A percentile compares a stretch with the other conserved stretches of the same genome.
Evolutionary conservation across 1,140 invertebrate genomes (phyloP).

Genomic region (Pogonognathellus flavescens): DNA sequence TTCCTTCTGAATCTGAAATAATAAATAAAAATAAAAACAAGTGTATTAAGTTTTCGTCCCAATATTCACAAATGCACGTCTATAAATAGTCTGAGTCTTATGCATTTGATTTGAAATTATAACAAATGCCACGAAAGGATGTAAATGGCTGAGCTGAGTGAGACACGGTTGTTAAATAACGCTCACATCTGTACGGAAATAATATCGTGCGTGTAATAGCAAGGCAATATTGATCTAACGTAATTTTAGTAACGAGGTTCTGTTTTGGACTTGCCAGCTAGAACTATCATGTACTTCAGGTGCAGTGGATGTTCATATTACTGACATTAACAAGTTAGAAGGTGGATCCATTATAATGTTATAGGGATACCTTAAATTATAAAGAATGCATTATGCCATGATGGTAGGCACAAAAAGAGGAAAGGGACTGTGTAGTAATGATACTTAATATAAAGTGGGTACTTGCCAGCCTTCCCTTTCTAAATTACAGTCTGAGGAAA

Average conservation of each 20-base stretch:
- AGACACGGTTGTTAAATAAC: neutral
- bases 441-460: constrained; percentile 49
- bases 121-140: too few relatives aligned
- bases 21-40: too few relatives aligned
- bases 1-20: too few relatives aligned
- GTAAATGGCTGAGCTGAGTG: too few relatives aligned
- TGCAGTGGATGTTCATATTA: neutral
- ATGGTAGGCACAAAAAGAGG: neutral
- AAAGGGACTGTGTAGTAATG: constrained; percentile 44
- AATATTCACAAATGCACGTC: too few relatives aligned
- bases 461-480: constrained; percentile 29
- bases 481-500: constrained; percentile 52
- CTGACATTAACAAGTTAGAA: neutral
- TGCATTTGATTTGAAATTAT: too few relatives aligned
- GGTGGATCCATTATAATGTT: neutral
- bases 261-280: neutral
- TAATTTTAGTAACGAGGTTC: constrained; percentile 61
- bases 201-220: constrained; percentile 15
- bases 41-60: too few relatives aligned
- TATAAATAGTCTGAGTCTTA: too few relatives aligned
- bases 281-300: neutral
- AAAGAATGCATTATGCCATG: neutral
- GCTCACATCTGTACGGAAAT: neutral
- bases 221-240: constrained; percentile 60
- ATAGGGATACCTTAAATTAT: neutral